Evolutionary conservation across 2,888 invertebrate genomes (phyloP).

Genomic region (Xylota segnis): DNA sequence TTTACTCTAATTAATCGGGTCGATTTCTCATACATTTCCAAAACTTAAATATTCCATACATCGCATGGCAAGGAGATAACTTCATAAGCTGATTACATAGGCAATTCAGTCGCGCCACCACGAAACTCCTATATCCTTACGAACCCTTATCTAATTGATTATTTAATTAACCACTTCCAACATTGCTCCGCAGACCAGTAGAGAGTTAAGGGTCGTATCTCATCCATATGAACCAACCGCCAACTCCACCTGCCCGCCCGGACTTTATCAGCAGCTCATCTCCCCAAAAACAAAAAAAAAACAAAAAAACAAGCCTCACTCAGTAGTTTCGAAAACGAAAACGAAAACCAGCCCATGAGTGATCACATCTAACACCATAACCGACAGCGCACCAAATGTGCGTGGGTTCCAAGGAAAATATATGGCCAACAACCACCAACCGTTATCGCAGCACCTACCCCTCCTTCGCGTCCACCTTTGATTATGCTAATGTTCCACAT

Average conservation of each 20-base stretch:
- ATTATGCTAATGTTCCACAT: slow-evolving; percentile 65
- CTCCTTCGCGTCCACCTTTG: slow-evolving; percentile 31
- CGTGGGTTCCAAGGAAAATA: slow-evolving; percentile 43
- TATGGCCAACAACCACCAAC: slow-evolving; percentile 40
- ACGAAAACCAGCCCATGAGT: slow-evolving; percentile 55
- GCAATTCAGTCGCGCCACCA: not conserved
- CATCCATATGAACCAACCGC: slow-evolving; percentile 5
- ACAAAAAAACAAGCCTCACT: too few relatives aligned
- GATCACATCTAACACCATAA: slow-evolving; percentile 52
- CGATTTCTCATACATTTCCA: slow-evolving; percentile 6
- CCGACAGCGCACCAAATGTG: slow-evolving; percentile 47
- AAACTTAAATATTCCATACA: slow-evolving; percentile 14
- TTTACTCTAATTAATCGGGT: slow-evolving; percentile 31
- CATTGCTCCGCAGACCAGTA: not conserved
- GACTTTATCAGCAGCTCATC: slow-evolving; percentile 63
- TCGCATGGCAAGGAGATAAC: slow-evolving; percentile 17
- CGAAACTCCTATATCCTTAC: slow-evolving; percentile 41
- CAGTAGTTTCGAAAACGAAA: not conserved
- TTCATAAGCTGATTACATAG: slow-evolving; percentile 34
- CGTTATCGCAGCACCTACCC: slow-evolving; percentile 50
- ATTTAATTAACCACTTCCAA: slow-evolving; percentile 49
- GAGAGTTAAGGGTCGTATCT: slow-evolving; percentile 35
- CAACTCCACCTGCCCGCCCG: slow-evolving; percentile 26
- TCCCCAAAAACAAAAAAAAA: too few relatives aligned
- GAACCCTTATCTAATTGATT: slow-evolving; percentile 54